phyloP scores from a whole-genome alignment of 1,140 invertebrate genomes.

The Trinorchestia longiramus region DNA sequence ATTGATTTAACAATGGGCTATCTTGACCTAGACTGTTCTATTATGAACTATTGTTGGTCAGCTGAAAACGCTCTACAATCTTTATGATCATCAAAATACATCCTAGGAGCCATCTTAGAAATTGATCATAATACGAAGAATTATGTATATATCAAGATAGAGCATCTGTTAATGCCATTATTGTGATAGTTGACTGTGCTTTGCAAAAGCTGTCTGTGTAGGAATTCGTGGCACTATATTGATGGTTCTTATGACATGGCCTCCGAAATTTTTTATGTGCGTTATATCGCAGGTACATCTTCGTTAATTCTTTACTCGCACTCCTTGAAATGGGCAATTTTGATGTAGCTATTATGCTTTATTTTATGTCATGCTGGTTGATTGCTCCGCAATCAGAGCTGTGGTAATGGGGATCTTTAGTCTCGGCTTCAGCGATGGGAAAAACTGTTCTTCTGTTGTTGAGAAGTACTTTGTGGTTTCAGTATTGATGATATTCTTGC shows the following conservation, averaged over 20 bases:
- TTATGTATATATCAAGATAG: constrained; percentile 18
- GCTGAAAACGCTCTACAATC: neutral
- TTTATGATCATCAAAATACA: neutral
- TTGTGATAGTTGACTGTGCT: neutral
- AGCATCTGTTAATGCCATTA: neutral
- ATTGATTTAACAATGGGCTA: neutral
- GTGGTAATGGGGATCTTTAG: neutral
- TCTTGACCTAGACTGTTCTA: neutral
- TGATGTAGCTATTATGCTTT: neutral
- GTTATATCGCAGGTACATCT: neutral
- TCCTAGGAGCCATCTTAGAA: neutral
- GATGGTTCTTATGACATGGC: neutral
- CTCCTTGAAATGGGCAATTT: neutral
- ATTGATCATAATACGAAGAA: constrained; percentile 3
- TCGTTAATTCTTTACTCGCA: neutral
- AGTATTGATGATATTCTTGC: neutral
- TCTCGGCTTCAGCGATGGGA: neutral
- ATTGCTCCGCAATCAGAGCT: neutral
- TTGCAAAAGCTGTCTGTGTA: neutral
- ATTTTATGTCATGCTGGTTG: neutral
- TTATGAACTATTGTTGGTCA: neutral
- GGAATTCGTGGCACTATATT: neutral
- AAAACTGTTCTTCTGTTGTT: neutral
- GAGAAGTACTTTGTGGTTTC: neutral
- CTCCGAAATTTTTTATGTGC: neutral